phyloP scores from a whole-genome alignment of 2,797 vertebrate species.

The Hipposideros larvatus region DNA sequence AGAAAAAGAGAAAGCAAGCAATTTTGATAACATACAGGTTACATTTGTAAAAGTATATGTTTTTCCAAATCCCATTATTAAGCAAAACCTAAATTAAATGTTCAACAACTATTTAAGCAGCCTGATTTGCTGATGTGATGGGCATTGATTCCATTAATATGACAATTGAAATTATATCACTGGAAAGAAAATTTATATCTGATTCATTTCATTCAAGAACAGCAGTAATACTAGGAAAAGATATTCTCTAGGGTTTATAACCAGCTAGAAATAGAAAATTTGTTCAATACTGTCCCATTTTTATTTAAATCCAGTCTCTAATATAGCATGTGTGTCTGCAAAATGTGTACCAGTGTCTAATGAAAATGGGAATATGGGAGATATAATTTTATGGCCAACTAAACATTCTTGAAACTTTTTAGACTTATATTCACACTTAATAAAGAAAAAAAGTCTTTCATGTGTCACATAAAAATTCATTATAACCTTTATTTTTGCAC shows the following conservation, averaged over 20 bases:
- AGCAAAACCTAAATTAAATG: not conserved
- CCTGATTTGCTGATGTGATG: not conserved
- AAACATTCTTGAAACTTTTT: not conserved
- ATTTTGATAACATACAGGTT: slow-evolving; percentile 47
- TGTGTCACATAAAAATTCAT: not conserved
- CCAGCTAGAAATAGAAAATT: not conserved
- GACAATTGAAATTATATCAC: not conserved
- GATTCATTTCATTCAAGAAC: not conserved
- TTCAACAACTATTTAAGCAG: not conserved
- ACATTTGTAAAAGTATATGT: not conserved
- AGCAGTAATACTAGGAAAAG: not conserved
- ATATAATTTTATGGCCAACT: slow-evolving; percentile 12
- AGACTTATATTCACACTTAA: not conserved
- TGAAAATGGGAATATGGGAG: not conserved
- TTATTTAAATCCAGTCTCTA: not conserved
- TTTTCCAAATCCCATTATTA: not conserved
- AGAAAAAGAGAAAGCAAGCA: not conserved
- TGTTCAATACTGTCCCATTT: not conserved
- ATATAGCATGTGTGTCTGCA: not conserved
- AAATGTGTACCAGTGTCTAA: not conserved
- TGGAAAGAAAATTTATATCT: not conserved
- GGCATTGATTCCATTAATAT: slow-evolving; percentile 11
- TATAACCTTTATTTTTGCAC: not conserved
- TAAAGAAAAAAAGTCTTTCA: not conserved
- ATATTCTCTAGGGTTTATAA: not conserved